Evolutionary conservation across 1,140 invertebrate genomes (phyloP), one percentile per base, ranked within the genome.

Genomic region (Philotrypesis tridentata): DNA sequence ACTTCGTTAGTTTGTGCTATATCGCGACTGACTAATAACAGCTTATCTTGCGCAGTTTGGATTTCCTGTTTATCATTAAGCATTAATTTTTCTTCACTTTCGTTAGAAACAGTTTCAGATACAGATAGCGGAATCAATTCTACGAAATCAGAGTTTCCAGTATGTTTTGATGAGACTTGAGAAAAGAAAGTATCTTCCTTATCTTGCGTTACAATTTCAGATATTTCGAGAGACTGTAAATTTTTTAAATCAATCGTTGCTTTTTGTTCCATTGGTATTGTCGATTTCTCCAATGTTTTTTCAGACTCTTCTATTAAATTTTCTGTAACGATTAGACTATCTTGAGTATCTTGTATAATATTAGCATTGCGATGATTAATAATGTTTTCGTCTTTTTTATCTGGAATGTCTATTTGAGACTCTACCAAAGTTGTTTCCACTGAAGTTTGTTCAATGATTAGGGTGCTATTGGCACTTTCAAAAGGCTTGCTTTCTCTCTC

Each of bases 131-230:
- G 87, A n/a, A 76, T 85, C 5, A 88, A 78, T 82, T 89, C 86
- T 68, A 89, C 85, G 4, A 89, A 82, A 29, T 84, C 82, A 1
- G 87, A 79, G 31, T 80, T 85, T 17, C 88, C 87, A 79, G 85
- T 88, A 7, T 91, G 86, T 48, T 84, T 65, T 43, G 88, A 83
- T 11, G 85, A 84, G 70, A 82, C 27, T 14, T 80, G 80, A 25
- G 82, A 48, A 11, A 79, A 79, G 70, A 87, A 87, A 27, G 68
- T 83, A 23, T 88, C 86, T 85, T 92, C 91, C 65, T 89, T 92
- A 67, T 92, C 89, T 74, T 91, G 88, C 5, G 88, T 86, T 25
- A 91, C 77, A 25, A 89, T 89, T 87, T 93, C 91, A 31, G 88
- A 91, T 67, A 93, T 89, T 73, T 90, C 81, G 23, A 93, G 77